phyloP scores from a whole-genome alignment of 2,888 invertebrate species.

The Vesta saturnalis region DNA sequence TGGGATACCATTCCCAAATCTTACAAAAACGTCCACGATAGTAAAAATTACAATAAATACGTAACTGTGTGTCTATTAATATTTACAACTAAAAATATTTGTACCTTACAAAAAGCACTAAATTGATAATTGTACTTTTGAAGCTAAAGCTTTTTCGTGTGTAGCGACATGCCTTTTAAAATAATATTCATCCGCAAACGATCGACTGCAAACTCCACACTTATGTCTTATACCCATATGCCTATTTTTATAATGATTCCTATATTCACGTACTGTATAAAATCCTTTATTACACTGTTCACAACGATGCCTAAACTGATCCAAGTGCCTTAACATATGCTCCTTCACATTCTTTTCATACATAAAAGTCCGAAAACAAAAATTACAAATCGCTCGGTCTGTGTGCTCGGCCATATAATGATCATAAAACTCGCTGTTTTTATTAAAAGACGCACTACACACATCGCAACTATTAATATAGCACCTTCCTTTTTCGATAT shows the following conservation, averaged over 20 bases:
- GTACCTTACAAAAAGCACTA: background rate
- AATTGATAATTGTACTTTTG: conserved; percentile 26
- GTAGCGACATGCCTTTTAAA: conserved; percentile 59
- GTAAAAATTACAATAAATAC: background rate
- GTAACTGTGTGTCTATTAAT: too few relatives aligned
- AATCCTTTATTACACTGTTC: conserved; percentile 61
- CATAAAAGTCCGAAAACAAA: conserved; percentile 61
- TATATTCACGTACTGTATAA: conserved; percentile 60
- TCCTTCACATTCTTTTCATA: conserved; percentile 62
- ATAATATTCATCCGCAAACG: conserved; percentile 61
- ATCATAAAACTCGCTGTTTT: conserved; percentile 57
- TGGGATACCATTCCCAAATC: too few relatives aligned
- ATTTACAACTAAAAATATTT: conserved; percentile 2
- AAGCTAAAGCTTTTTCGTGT: conserved; percentile 49
- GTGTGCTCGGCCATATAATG: conserved; percentile 57
- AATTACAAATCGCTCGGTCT: conserved; percentile 60
- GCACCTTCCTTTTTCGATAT: conserved; percentile 61
- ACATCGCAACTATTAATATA: conserved; percentile 60
- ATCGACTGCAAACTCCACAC: conserved; percentile 58
- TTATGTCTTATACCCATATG: conserved; percentile 61
- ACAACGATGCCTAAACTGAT: conserved; percentile 60
- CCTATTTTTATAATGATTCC: conserved; percentile 60
- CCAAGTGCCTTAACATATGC: conserved; percentile 60
- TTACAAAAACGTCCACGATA: too few relatives aligned
- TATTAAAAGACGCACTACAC: conserved; percentile 54